phyloP scores from a whole-genome alignment of 2,797 vertebrate genomes.

The Dallia pectoralis region DNA sequence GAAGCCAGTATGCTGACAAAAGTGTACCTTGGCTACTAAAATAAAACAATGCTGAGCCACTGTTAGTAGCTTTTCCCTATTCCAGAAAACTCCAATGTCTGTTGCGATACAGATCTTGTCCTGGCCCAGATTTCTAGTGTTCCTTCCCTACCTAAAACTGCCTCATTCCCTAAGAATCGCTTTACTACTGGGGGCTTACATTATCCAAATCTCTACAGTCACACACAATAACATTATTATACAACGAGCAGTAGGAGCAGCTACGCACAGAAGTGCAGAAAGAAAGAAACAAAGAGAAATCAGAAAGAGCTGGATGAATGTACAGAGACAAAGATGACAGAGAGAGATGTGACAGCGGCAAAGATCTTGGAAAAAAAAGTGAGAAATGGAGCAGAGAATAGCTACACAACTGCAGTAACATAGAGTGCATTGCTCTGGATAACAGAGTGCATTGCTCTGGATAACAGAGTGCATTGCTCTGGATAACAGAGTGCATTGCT shows the following conservation, averaged over 20 bases:
- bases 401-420: constrained; percentile 14
- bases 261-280: constrained; percentile 25
- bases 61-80: no score
- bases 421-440: constrained; percentile 12
- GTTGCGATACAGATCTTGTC: no score
- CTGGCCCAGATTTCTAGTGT: no score
- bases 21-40: no score
- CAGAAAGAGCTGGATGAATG: constrained; percentile 11
- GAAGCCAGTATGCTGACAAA: no score
- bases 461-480: no score
- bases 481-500: not conserved
- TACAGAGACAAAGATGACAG: constrained; percentile 4
- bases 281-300: constrained; percentile 16
- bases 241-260: constrained; percentile 55
- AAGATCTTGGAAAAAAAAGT: constrained; percentile 28
- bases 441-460: not conserved
- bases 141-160: no score
- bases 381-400: constrained; percentile 34
- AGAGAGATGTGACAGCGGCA: not conserved
- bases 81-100: no score
- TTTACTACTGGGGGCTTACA: not conserved
- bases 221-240: constrained; percentile 50
- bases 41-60: no score
- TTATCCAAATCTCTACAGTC: not conserved
- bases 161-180: no score